A percentile compares a stretch with the other conserved stretches of the same genome.
These are phyloP conservation scores for Chloropsis cyanopogon DNA, from an alignment of 2,113 vertebrate species.

Conservation along the genomic window DNA sequence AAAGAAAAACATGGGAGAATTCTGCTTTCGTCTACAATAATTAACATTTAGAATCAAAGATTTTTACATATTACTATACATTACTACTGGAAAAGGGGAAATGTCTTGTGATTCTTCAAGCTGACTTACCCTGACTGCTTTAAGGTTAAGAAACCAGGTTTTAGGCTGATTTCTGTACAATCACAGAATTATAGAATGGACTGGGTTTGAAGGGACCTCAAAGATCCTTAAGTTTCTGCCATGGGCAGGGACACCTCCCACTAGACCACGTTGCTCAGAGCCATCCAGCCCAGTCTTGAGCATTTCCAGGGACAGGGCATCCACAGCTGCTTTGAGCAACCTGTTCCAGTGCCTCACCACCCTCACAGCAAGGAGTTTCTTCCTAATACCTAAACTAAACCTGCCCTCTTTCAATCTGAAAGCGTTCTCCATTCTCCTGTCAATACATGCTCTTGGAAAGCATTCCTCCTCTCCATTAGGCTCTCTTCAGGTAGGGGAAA, in stretches of 20 bases:
- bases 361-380: neutral
- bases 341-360: neutral
- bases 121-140: neutral
- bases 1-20: neutral
- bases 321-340: neutral
- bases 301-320: neutral
- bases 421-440: neutral
- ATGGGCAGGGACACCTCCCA: neutral
- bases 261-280: neutral
- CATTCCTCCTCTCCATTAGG: neutral
- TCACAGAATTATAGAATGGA: neutral
- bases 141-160: neutral
- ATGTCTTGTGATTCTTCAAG: constrained; percentile 16
- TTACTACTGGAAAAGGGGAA: neutral
- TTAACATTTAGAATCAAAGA: neutral
- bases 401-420: neutral
- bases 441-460: neutral
- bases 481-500: neutral
- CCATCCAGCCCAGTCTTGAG: neutral
- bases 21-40: neutral
- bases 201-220: neutral
- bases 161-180: neutral
- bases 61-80: neutral
- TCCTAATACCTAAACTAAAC: neutral
- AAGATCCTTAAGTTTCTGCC: neutral